phyloP scores from a whole-genome alignment of 1,140 invertebrate genomes.

The Oncopodura yosiiana region DNA sequence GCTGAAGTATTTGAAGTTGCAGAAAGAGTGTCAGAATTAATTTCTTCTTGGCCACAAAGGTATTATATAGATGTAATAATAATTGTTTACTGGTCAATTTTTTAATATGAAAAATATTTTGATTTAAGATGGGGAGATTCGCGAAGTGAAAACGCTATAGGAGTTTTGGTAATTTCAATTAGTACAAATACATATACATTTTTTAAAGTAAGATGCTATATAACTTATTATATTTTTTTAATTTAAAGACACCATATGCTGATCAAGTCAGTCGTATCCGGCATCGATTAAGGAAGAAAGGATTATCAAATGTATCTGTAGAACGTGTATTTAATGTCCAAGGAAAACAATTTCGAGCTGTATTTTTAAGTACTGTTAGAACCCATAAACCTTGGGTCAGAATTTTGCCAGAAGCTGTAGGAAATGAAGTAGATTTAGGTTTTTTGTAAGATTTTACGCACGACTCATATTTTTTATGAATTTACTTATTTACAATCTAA shows the following conservation, averaged over 20 bases:
- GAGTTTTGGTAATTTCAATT: too few relatives aligned
- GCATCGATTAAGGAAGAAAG: conserved; percentile 61
- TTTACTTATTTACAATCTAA: too few relatives aligned
- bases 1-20: conserved; percentile 55
- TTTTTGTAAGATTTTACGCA: too few relatives aligned
- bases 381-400: conserved; percentile 59
- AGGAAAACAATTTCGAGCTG: conserved; percentile 74
- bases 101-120: too few relatives aligned
- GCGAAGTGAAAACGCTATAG: conserved; percentile 42
- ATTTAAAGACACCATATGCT: conserved; percentile 74
- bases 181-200: too few relatives aligned
- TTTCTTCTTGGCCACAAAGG: conserved; percentile 45
- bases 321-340: conserved; percentile 80
- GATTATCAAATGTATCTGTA: conserved; percentile 66
- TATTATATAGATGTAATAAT: too few relatives aligned
- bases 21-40: conserved; percentile 44
- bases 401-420: conserved; percentile 39
- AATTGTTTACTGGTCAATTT: too few relatives aligned
- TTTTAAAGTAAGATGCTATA: too few relatives aligned
- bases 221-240: too few relatives aligned
- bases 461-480: too few relatives aligned
- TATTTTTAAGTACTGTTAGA: conserved; percentile 73
- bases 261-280: conserved; percentile 64
- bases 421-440: conserved; percentile 64
- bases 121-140: conserved; percentile 44